Evolutionary conservation across 30 jellyfish, hydroid and myxozoan species (phyloP).

Genomic region (Chrysaora quinquecirrha): DNA sequence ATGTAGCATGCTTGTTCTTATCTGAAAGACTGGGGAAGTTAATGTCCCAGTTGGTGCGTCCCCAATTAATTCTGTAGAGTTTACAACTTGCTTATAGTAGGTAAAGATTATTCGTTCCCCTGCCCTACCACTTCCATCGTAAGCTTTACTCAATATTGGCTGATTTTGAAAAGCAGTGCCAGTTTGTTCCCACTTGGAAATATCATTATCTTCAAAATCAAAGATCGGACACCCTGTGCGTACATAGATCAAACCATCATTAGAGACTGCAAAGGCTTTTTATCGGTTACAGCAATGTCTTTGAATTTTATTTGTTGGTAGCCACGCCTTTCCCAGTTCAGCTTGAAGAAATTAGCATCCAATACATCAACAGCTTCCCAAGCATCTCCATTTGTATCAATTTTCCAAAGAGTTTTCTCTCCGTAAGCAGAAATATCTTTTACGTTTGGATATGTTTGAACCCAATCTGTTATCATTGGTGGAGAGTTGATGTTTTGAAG

Average conservation of each 20-base stretch:
- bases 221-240: constrained; percentile 49
- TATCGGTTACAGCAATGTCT: constrained; percentile 40
- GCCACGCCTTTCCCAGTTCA: constrained; percentile 52
- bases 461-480: constrained; percentile 12
- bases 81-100: neutral
- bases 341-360: constrained; percentile 9
- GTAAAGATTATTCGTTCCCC: constrained; percentile 51
- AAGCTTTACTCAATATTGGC: constrained; percentile 5
- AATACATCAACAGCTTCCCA: constrained; percentile 52
- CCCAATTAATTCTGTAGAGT: neutral
- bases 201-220: constrained; percentile 49
- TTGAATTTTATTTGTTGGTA: constrained; percentile 16
- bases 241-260: constrained; percentile 16
- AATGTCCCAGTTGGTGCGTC: constrained; percentile 50
- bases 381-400: constrained; percentile 10
- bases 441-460: neutral
- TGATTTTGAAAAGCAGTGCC: constrained; percentile 35
- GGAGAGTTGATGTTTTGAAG: constrained; percentile 33
- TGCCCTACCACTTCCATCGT: constrained; percentile 24
- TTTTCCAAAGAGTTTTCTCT: constrained; percentile 31
- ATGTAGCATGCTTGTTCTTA: constrained; percentile 29
- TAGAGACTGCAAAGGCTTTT: constrained; percentile 32
- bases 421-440: constrained; percentile 38
- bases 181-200: constrained; percentile 31
- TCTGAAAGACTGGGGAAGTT: constrained; percentile 48